Conservation (phyloP, 2,888 invertebrate genomes). For the Andrena flavipes region DNA sequence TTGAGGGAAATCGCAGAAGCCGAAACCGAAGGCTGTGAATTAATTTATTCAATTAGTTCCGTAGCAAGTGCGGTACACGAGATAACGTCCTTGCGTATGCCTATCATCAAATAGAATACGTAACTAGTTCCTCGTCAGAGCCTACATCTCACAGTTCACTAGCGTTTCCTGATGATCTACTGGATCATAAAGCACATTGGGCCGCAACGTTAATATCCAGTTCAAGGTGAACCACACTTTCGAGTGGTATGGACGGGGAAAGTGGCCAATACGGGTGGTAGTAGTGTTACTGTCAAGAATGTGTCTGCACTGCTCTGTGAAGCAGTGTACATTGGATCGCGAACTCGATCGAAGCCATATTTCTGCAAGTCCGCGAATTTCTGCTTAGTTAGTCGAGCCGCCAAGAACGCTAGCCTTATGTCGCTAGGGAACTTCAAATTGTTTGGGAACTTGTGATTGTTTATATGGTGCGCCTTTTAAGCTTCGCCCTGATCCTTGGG, state of each 20-base stretch:
- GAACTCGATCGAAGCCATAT: constrained; percentile 57
- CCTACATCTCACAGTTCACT: too few species aligned
- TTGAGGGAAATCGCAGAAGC: background rate
- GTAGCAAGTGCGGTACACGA: background rate
- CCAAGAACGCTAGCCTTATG: background rate
- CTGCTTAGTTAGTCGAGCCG: background rate
- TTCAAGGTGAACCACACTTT: constrained; percentile 76
- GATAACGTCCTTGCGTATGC: constrained; percentile 25
- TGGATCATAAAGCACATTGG: constrained; percentile 52
- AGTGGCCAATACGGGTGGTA: constrained; percentile 48
- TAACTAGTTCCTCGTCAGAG: background rate
- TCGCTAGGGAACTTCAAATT: background rate
- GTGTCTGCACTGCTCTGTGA: constrained; percentile 58
- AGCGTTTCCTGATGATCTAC: constrained; percentile 58
- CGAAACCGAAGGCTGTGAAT: background rate
- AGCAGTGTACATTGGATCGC: constrained; percentile 72
- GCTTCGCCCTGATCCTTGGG: constrained; percentile 49
- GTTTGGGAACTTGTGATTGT: constrained; percentile 5
- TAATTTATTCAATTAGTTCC: background rate
- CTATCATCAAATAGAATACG: background rate
- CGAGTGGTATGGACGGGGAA: constrained; percentile 74
- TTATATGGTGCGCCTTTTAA: constrained; percentile 64
- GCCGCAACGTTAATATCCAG: constrained; percentile 65
- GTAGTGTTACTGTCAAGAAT: constrained; percentile 65
- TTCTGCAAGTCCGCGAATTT: constrained; percentile 22